Conservation (phyloP, 2,113 vertebrate species). For the Leuciscus idus region DNA sequence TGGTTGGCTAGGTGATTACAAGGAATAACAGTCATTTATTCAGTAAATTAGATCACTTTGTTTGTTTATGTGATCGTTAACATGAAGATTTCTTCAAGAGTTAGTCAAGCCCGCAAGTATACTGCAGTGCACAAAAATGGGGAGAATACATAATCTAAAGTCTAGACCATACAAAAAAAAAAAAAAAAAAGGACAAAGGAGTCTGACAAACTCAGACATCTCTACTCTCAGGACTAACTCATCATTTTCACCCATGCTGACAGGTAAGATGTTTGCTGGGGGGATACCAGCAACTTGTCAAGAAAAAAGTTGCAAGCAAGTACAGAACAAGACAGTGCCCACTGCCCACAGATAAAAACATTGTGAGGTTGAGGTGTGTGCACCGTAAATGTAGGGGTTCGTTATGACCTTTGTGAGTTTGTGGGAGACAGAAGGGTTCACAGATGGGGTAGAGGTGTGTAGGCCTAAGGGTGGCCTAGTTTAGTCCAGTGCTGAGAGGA, state of each 20-base stretch:
- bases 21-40: not conserved
- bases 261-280: not conserved
- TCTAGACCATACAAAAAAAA: not conserved
- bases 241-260: not conserved
- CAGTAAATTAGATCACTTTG: not conserved
- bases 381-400: not conserved
- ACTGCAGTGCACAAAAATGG: not conserved
- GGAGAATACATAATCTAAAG: not conserved
- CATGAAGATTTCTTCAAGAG: not conserved
- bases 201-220: not conserved
- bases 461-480: constrained; percentile 4
- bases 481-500: not conserved
- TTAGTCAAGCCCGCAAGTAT: not conserved
- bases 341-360: not conserved
- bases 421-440: not conserved
- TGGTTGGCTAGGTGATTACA: not conserved
- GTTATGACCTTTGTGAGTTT: constrained; percentile 8
- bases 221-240: not conserved
- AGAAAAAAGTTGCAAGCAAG: not conserved
- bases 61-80: not conserved
- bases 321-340: not conserved
- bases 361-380: not conserved
- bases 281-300: not conserved
- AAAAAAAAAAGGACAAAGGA: not conserved
- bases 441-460: constrained; percentile 4